Base-by-base conservation (phyloP, 2,113 vertebrate species). In the Lepidothrix coronata region DNA sequence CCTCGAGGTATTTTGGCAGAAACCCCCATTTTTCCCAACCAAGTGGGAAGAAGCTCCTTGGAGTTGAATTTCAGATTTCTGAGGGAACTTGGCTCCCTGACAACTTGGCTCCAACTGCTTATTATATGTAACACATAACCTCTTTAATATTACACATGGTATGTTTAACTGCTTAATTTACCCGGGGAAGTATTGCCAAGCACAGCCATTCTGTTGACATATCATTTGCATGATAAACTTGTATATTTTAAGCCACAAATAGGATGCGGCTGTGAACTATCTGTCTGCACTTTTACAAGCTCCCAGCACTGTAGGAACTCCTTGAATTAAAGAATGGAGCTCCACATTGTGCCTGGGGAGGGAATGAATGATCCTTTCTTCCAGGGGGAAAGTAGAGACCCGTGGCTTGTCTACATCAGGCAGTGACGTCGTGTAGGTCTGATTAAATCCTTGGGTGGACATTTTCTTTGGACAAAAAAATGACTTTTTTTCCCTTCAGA, bases 111-210 rank as follows among this genome's bases (percentile, higher is more conserved):
- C 55, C 68, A 2, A 93, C 85, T 84, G 54, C 92, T 86, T 84
- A 59, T 86, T 96, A 15, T 74, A 90, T 93, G 85, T 92, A 95
- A 96, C 92, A 90, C 91, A 93, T 66, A 97, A 91, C 83, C 85
- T 83, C 91, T 89, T 94, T 93, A 94, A 93, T 95, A 94, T 93
- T 91, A 86, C 92, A 95, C 93, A 71, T 48, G 76, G 85, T 68
- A 13, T 84, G 73, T 96, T 96, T 96, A 96, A 92, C 93, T 92
- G 90, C 95, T 95, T 95, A 86, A 95, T 95, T 95, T 94, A 89
- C 94, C 70, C 44, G 0, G 20, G 88, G 83, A 93, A 91, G 37
- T 14, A 77, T 62, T 93, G 95, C 96, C 93, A 97, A 94, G 90
- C 67, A 14, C 88, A 91, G 92, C 93, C 86, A 71, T 86, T 95